phyloP scores from a whole-genome alignment of 2,797 vertebrate species.

The Hephaestus fuliginosus region DNA sequence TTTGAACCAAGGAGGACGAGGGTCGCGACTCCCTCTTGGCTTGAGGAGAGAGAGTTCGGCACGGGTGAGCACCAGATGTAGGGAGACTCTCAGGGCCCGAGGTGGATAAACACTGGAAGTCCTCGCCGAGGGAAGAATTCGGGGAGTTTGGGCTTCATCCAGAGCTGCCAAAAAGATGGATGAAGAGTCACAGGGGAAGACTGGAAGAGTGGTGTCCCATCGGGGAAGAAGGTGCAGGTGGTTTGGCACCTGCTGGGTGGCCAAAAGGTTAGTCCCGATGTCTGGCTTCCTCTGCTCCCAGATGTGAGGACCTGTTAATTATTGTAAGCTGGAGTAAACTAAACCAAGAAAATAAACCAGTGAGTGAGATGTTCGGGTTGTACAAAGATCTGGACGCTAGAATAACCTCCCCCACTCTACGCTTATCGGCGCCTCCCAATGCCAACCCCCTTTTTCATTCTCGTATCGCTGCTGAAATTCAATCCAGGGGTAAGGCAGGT shows the following conservation, averaged over 20 bases:
- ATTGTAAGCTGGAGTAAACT: constrained; percentile 39
- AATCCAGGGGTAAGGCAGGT: constrained; percentile 68
- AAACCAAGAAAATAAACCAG: constrained; percentile 67
- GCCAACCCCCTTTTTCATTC: constrained; percentile 17
- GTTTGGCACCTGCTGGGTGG: constrained; percentile 71
- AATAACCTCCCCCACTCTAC: background rate
- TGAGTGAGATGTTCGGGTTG: constrained; percentile 5
- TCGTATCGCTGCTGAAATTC: constrained; percentile 65
- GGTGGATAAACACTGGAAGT: constrained; percentile 49
- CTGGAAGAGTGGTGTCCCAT: background rate
- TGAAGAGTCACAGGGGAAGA: constrained; percentile 34
- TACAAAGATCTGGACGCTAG: constrained; percentile 14
- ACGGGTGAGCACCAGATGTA: constrained; percentile 62
- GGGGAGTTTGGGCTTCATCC: constrained; percentile 50
- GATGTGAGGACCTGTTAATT: constrained; percentile 40
- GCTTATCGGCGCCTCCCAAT: too few species aligned
- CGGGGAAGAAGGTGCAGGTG: constrained; percentile 56
- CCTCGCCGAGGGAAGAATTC: constrained; percentile 40
- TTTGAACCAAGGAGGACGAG: background rate
- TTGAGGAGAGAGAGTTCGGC: constrained; percentile 32
- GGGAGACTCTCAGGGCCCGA: constrained; percentile 24
- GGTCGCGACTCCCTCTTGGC: constrained; percentile 26
- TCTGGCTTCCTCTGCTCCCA: constrained; percentile 40
- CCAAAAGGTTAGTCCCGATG: constrained; percentile 35
- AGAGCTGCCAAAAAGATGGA: constrained; percentile 44